phyloP scores from a whole-genome alignment of 2,797 vertebrate species.

The Merluccius polli region DNA sequence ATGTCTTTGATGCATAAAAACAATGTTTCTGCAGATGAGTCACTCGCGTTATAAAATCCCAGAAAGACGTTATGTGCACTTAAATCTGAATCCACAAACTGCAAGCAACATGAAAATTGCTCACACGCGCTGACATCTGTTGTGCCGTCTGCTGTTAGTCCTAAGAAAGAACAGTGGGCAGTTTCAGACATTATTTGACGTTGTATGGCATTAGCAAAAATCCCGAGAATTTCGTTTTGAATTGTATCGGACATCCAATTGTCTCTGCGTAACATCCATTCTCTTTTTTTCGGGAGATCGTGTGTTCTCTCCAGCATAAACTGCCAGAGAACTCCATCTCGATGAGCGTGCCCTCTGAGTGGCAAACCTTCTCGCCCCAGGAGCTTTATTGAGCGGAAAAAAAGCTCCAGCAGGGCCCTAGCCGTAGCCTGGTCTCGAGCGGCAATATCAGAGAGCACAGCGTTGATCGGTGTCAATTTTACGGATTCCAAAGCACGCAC shows the following conservation, averaged over 20 bases:
- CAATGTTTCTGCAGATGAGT: slow-evolving; percentile 1
- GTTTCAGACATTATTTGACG: not conserved
- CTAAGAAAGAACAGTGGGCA: not conserved
- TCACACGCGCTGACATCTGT: not conserved
- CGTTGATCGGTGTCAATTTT: not conserved
- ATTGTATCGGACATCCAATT: not conserved
- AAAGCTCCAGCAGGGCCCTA: not conserved
- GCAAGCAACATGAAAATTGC: not conserved
- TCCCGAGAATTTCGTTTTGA: not conserved
- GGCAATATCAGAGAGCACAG: not conserved
- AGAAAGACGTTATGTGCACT: not conserved
- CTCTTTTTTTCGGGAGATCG: not conserved
- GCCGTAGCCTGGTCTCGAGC: not conserved
- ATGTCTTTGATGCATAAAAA: slow-evolving; percentile 10
- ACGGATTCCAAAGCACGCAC: not conserved
- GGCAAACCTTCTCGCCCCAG: not conserved
- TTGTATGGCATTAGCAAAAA: not conserved
- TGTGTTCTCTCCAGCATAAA: not conserved
- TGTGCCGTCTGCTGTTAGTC: not conserved
- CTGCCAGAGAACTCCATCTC: not conserved
- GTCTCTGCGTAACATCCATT: not conserved
- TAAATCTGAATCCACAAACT: not conserved
- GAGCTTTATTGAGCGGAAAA: not conserved
- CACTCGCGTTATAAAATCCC: slow-evolving; percentile 6
- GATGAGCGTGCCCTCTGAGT: not conserved